Evolutionary conservation across 2,797 vertebrate genomes (phyloP), one percentile per base, ranked within the genome.

Genomic region (Macroramphosus scolopax): DNA sequence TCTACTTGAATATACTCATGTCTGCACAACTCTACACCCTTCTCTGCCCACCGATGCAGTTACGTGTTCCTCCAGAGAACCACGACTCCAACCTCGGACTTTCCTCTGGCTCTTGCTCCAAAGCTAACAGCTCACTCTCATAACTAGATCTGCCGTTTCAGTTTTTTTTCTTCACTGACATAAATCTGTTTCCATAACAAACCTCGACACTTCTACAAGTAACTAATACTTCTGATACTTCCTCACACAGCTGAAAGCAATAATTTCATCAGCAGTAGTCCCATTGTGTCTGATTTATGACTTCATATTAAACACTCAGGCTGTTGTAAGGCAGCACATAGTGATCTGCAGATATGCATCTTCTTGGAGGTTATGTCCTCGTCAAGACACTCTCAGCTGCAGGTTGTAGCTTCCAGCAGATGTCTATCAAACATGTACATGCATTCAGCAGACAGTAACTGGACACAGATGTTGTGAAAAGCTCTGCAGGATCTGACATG

Each of bases 221-320:
- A 67, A 68, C 56, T 66, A 66, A 78, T 78, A 75, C 44, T 35
- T 49, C 29, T 43, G 28, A 35, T 44, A 3, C 54, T 45, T 61
- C 40, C 25, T 36, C 6, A 64, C 68, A 67, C 78, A 82, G 72
- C 77, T 80, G 78, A 81, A 82, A 82, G 61, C 73, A 75, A 85
- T 83, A 77, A 75, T 72, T 57, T 69, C 68, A 78, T 77, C 76
- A 77, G 56, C 70, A 50, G 59, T 60, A 52, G 38, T 37, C 34
- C 51, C 76, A 77, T 74, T 60, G 57, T 1, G 29, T 54, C 63
- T 80, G 72, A 82, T 78, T 83, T 82, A 81, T 68, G 62, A 48
- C 64, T 60, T 38, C 35, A 49, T 30, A 17, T 68, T 68, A 61
- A 63, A 66, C 54, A 67, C 49, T 53, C 38, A 28, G 45, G 30